Base-by-base conservation (phyloP, 2,113 vertebrate species). In the Regulus satrapa region DNA sequence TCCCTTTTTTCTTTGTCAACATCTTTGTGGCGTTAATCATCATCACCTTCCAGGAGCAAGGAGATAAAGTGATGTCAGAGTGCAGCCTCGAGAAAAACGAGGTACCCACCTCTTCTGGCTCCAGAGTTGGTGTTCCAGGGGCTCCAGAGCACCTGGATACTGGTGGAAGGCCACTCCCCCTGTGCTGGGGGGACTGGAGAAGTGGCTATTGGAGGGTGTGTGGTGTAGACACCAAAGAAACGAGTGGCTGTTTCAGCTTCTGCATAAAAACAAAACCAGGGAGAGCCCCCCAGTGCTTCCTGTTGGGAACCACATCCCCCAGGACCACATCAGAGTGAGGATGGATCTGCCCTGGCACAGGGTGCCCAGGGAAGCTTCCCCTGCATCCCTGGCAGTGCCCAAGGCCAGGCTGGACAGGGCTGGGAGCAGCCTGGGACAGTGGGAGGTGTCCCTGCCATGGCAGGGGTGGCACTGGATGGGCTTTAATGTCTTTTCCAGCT, bases 1-100 rank as follows among this genome's bases (percentile, higher is more conserved):
- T 99, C 96, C 99, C 99, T 83, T 99, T 99, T 97, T 99, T 99
- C 98, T 99, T 99, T 51, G 99, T 99, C 96, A 99, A 99, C 98
- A 99, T 99, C 97, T 99, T 99, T 18, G 99, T 99, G 80, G 99
- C 99, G 63, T 97, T 99, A 93, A 99, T 99, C 96, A 99, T 99
- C 97, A 99, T 99, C 98, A 99, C 99, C 66, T 99, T 99, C 97
- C 99, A 99, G 98, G 99, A 99, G 96, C 99, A 99, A 96, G 99
- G 99, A 48, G 99, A 99, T 98, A 99, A 99, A 96, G 99, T 98
- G 88, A 97, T 99, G 98, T 99, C 99, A 24, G 99, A 99, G 81
- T 99, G 99, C 98, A 99, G 99, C 97, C 97, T 99, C 64, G 99
- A 99, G 96, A 99, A 99, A 94, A 99, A 99, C 1, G 98, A 99